Percentiles rank a stretch among this genome's conserved stretches.
phyloP scores from a whole-genome alignment of 2,113 vertebrate species.

The Heterotilapia buettikoferi region DNA sequence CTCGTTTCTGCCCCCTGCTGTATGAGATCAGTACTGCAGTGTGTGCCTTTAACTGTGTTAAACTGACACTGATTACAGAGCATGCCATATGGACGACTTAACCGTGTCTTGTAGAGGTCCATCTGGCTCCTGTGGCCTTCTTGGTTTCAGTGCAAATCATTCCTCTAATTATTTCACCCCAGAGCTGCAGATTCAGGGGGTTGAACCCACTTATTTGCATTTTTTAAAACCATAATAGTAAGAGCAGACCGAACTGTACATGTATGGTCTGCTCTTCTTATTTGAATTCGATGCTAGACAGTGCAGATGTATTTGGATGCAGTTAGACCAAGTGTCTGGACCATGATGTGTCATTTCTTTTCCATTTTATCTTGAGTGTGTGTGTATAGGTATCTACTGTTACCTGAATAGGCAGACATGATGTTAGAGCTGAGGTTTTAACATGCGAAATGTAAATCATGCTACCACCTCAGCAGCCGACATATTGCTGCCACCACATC shows the following conservation, averaged over 20 bases:
- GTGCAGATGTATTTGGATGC: not conserved
- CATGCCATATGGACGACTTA: constrained; percentile 54
- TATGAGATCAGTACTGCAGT: not conserved
- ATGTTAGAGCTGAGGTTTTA: constrained; percentile 1
- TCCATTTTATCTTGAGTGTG: not conserved
- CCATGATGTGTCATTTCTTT: not conserved
- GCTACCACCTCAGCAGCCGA: constrained; percentile 5
- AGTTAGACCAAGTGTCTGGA: not conserved
- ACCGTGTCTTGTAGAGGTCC: constrained; percentile 27
- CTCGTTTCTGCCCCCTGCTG: constrained; percentile 48
- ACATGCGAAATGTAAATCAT: constrained; percentile 24
- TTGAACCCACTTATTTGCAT: not conserved
- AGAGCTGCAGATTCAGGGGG: not conserved
- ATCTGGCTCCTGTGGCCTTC: constrained; percentile 42
- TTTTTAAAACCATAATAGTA: not conserved
- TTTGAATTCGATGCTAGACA: not conserved
- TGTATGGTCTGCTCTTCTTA: not conserved
- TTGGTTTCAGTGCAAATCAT: constrained; percentile 15
- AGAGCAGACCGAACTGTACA: not conserved
- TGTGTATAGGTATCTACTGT: not conserved
- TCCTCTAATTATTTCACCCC: constrained; percentile 35
- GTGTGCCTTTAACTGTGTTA: not conserved
- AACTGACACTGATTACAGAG: constrained; percentile 38
- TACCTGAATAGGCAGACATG: not conserved
- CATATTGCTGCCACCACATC: not conserved